These are phyloP conservation scores for Automeris io DNA, from an alignment of 2,888 invertebrate species.

Conservation along the genomic window DNA sequence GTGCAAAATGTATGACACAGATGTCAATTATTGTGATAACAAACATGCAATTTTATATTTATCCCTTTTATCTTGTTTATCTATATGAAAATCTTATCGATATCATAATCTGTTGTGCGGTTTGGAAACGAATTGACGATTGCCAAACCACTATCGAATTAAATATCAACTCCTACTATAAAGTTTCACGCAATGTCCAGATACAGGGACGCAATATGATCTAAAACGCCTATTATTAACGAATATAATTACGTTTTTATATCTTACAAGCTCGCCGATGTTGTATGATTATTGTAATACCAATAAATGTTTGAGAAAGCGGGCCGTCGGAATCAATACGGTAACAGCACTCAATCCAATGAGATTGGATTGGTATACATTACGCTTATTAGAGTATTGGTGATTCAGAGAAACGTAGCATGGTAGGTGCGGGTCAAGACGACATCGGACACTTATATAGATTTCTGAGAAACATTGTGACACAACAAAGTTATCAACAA, in stretches of 20 bases:
- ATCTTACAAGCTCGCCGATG: background rate
- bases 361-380: conserved; percentile 2
- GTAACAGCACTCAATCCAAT: background rate
- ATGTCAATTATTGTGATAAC: too few relatives aligned
- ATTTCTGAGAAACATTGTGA: background rate
- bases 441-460: background rate
- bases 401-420: conserved; percentile 1
- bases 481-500: background rate
- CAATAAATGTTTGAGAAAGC: background rate
- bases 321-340: background rate
- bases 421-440: background rate
- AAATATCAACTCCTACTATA: background rate
- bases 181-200: conserved; percentile 1
- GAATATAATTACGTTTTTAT: background rate
- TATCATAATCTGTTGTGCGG: background rate
- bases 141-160: conserved; percentile 1
- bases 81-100: background rate
- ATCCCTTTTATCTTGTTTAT: too few relatives aligned
- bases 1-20: too few relatives aligned
- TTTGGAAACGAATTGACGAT: conserved; percentile 2
- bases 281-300: background rate
- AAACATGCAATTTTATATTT: too few relatives aligned
- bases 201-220: conserved; percentile 1
- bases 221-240: background rate
- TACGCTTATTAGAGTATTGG: background rate